phyloP scores from a whole-genome alignment of 1,140 invertebrate genomes.

The Cotesia vestalis region DNA sequence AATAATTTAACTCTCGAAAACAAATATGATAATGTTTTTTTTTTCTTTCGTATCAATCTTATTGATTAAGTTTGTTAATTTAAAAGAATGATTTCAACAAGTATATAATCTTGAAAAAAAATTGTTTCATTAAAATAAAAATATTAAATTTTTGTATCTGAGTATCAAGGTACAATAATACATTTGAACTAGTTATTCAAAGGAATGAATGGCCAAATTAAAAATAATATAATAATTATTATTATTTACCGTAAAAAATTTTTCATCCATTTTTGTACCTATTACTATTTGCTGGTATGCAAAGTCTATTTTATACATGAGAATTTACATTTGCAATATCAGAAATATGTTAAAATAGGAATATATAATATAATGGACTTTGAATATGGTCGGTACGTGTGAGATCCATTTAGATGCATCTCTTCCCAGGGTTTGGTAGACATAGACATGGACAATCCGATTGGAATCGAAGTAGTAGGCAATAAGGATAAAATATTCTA shows the following conservation, averaged over 20 bases:
- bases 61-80: too few relatives aligned
- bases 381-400: slow-evolving; percentile 14
- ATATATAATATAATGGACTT: not conserved
- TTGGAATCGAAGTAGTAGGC: not conserved
- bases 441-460: slow-evolving; percentile 1
- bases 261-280: not conserved
- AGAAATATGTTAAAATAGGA: not conserved
- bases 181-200: too few relatives aligned
- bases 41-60: too few relatives aligned
- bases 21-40: too few relatives aligned
- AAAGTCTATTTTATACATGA: not conserved
- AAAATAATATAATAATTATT: too few relatives aligned
- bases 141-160: too few relatives aligned
- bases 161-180: too few relatives aligned
- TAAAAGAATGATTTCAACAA: too few relatives aligned
- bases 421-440: not conserved
- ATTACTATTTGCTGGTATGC: not conserved
- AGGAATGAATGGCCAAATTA: too few relatives aligned
- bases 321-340: slow-evolving; percentile 10
- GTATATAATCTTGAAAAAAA: too few relatives aligned
- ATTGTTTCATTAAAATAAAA: too few relatives aligned
- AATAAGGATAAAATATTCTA: not conserved
- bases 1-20: too few relatives aligned
- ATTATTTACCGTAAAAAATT: not conserved
- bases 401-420: slow-evolving; percentile 18